Evolutionary conservation across 2,888 invertebrate genomes (phyloP).

Genomic region (Endomychus coccineus): DNA sequence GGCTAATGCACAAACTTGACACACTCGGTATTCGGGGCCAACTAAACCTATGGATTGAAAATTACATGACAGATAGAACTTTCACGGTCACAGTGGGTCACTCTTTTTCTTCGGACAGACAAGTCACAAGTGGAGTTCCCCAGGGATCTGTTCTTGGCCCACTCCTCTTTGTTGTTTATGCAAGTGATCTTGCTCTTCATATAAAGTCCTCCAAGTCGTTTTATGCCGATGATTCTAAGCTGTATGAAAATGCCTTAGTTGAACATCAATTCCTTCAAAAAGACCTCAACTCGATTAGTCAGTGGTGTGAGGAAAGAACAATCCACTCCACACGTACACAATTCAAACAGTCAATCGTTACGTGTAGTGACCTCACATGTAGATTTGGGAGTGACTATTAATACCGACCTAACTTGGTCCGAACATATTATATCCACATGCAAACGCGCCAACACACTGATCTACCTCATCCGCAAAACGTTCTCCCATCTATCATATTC

Average conservation of each 20-base stretch:
- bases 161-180: constrained; percentile 3
- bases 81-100: constrained; percentile 7
- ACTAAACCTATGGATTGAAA: too few species aligned
- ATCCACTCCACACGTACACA: constrained; percentile 4
- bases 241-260: constrained; percentile 1
- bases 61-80: constrained; percentile 6
- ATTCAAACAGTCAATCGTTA: constrained; percentile 4
- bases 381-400: constrained; percentile 5
- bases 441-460: too few species aligned
- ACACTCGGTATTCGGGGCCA: too few species aligned
- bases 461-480: too few species aligned
- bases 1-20: too few species aligned
- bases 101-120: constrained; percentile 1
- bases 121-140: constrained; percentile 6
- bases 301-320: too few species aligned
- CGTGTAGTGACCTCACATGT: constrained; percentile 4
- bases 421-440: constrained; percentile 5
- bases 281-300: too few species aligned
- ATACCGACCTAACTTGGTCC: constrained; percentile 5
- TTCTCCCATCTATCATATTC: too few species aligned
- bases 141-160: constrained; percentile 4
- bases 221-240: constrained; percentile 1
- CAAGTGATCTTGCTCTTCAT: constrained; percentile 5
- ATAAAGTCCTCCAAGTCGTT: constrained; percentile 2
- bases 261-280: too few species aligned